Conservation (phyloP, 2,113 vertebrate species). For the Archilochus colubris region DNA sequence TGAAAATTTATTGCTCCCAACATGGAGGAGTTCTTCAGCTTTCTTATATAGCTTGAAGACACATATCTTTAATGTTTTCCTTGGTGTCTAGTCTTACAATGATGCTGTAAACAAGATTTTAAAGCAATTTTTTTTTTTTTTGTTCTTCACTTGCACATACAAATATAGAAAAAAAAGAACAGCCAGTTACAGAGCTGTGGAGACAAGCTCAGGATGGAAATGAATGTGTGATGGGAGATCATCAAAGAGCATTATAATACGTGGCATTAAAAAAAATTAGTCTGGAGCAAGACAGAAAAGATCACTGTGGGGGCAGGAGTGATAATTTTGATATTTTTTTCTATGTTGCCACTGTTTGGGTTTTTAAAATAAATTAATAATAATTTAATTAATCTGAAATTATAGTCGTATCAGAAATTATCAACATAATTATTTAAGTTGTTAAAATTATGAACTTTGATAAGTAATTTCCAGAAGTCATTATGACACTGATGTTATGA, state of each 20-base stretch:
- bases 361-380: not conserved
- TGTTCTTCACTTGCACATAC: not conserved
- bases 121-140: not conserved
- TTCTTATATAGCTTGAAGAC: not conserved
- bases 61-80: not conserved
- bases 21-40: not conserved
- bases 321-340: not conserved
- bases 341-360: not conserved
- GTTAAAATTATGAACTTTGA: not conserved
- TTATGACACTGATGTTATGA: not conserved
- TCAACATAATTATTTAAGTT: not conserved
- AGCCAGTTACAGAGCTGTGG: not conserved
- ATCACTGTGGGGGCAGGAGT: not conserved
- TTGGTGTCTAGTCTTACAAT: not conserved
- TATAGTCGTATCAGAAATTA: not conserved
- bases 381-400: slow-evolving; percentile 5
- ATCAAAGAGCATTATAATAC: not conserved
- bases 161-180: not conserved
- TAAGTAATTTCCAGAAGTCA: not conserved
- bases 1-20: not conserved
- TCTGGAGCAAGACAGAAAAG: not conserved
- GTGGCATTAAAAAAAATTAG: not conserved
- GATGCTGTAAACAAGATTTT: not conserved
- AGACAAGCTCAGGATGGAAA: not conserved
- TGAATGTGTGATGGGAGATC: not conserved